phyloP scores from a whole-genome alignment of 2,888 invertebrate species.

The Macrophya alboannulata region DNA sequence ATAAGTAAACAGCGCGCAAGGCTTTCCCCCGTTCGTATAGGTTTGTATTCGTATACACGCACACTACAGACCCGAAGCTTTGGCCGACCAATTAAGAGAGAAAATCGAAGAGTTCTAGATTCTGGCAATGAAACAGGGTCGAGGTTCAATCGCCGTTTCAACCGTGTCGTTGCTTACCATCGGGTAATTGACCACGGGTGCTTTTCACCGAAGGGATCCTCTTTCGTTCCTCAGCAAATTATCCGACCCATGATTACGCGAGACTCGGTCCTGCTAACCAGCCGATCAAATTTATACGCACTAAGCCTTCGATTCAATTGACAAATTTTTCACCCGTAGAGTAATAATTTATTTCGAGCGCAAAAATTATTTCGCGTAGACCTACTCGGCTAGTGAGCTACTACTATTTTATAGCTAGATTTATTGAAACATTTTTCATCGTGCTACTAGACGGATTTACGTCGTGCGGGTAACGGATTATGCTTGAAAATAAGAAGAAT shows the following conservation, averaged over 20 bases:
- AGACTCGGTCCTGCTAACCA: background rate
- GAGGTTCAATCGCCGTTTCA: conserved; percentile 29
- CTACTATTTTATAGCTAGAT: background rate
- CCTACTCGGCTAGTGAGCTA: background rate
- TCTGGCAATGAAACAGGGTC: conserved; percentile 31
- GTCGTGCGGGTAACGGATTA: background rate
- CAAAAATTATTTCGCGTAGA: background rate
- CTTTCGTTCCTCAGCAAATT: conserved; percentile 18
- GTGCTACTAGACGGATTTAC: conserved; percentile 4
- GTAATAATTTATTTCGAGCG: background rate
- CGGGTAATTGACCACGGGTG: conserved; percentile 39
- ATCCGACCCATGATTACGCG: conserved; percentile 9
- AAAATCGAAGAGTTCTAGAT: conserved; percentile 41
- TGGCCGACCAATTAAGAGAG: conserved; percentile 35
- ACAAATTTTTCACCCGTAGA: background rate
- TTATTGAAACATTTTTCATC: conserved; percentile 4
- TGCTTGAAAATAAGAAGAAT: background rate
- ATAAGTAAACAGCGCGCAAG: conserved; percentile 63
- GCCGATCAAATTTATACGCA: conserved; percentile 12
- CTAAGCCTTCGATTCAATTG: background rate
- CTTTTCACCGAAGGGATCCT: conserved; percentile 22
- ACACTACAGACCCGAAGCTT: background rate
- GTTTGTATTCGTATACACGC: background rate
- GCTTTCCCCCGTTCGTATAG: background rate
- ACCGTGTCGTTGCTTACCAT: conserved; percentile 34